Base-by-base conservation (phyloP, 2,797 vertebrate species). In the Lepilemur ruficaudatus region DNA sequence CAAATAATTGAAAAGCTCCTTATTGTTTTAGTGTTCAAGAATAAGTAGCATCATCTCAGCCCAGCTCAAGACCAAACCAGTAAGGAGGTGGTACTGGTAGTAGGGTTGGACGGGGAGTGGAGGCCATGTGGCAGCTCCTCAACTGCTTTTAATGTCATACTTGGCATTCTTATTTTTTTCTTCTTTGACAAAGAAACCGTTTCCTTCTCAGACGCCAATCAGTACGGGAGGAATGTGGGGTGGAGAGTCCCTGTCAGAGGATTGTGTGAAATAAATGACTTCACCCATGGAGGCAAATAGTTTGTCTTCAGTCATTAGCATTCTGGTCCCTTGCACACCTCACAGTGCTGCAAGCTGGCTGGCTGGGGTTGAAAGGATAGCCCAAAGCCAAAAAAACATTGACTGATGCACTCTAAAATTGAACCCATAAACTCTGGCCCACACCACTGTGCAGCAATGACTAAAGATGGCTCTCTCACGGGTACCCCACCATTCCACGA, bases 211-310 rank as follows among this genome's bases (percentile, higher is more conserved):
- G n/a, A 61, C 4, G n/a, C 59, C 87, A 67, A 14, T 87, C 61
- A 78, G 18, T 18, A 4, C 0, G 12, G 61, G 55, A 96, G 41
- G 79, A 93, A 92, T 88, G 81, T 52, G 25, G 89, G 48, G 41
- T 75, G 55, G 63, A 91, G 63, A 82, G 57, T 65, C 85, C 94
- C 69, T 92, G 83, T 92, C 50, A 85, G 78, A 55, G 52, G 70
- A 89, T 48, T 28, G 1, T 96, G 87, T 95, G 87, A 96, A 95
- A 96, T 91, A 67, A 90, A 48, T 96, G 92, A 89, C 50, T 75
- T 96, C 92, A 94, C 50, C 75, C 46, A 43, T 4, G 1, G 41
- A 81, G 85, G 91, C 79, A 89, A 97, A 87, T 76, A 79, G 38
- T 79, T 70, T 55, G 35, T 55, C 92, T 41, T 43, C 35, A 95